Conservation (phyloP, 2,888 invertebrate genomes). For the Hermodice carunculata region DNA sequence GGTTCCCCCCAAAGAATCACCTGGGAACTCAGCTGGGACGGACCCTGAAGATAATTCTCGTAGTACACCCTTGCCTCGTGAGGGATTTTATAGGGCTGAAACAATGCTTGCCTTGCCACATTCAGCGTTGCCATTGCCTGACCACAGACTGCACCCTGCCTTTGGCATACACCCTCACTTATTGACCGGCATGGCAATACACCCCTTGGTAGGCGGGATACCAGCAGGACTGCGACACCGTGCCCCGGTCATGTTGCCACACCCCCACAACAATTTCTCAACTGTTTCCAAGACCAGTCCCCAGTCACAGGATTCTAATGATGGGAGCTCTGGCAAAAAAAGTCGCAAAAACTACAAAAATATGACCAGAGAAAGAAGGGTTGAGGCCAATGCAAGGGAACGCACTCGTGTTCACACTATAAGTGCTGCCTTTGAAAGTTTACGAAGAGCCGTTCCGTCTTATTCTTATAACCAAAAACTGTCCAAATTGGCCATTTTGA, state of each 20-base stretch:
- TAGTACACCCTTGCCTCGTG: too few relatives aligned
- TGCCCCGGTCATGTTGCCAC: background rate
- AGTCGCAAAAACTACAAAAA: constrained; percentile 85
- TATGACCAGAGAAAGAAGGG: constrained; percentile 91
- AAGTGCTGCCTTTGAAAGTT: constrained; percentile 93
- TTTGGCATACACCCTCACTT: background rate
- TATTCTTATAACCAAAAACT: constrained; percentile 95
- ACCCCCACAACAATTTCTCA: background rate
- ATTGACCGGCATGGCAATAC: background rate
- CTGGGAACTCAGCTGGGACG: background rate
- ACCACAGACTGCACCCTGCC: background rate
- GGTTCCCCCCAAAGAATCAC: background rate
- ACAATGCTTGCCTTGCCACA: background rate
- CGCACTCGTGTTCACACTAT: constrained; percentile 94
- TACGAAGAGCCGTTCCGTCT: constrained; percentile 86
- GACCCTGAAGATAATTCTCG: too few relatives aligned
- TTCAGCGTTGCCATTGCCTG: background rate
- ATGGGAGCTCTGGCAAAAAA: constrained; percentile 28
- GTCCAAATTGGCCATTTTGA: constrained; percentile 90
- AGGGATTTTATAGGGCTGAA: too few relatives aligned
- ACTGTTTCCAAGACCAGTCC: background rate
- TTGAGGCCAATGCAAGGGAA: constrained; percentile 95
- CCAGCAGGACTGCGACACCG: too few relatives aligned
- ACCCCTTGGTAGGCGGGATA: too few relatives aligned
- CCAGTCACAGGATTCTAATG: background rate